phyloP scores from a whole-genome alignment of 2,113 vertebrate genomes.

The Entomyzon cyanotis region DNA sequence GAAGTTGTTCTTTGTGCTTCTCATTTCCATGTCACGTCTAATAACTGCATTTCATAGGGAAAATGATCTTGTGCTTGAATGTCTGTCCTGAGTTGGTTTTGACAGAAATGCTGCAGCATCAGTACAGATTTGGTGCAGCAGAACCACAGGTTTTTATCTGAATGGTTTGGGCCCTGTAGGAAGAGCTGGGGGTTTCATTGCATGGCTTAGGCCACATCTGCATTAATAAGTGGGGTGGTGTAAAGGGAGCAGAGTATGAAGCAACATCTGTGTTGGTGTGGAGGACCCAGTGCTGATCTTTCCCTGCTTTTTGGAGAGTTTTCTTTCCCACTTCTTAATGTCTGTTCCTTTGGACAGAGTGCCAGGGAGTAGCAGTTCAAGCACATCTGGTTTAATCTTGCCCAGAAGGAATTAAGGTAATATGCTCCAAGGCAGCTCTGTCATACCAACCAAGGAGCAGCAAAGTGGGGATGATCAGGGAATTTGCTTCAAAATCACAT shows the following conservation, averaged over 20 bases:
- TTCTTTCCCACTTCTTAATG: background rate
- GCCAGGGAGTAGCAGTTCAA: background rate
- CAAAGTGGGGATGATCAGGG: background rate
- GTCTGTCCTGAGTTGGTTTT: background rate
- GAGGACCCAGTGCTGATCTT: background rate
- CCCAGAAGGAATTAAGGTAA: background rate
- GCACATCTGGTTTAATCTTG: background rate
- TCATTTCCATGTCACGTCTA: background rate
- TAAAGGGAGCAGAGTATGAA: background rate
- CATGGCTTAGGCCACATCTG: rapidly evolving
- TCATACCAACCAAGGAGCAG: background rate
- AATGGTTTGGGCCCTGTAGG: background rate
- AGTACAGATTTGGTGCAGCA: background rate
- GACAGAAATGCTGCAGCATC: background rate
- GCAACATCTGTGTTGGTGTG: rapidly evolving
- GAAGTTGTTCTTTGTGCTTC: background rate
- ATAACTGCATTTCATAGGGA: background rate
- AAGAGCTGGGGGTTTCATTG: background rate
- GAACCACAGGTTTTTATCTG: background rate
- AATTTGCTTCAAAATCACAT: slow-evolving; percentile 25
- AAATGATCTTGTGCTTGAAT: background rate
- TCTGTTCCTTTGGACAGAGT: background rate
- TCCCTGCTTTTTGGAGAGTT: background rate
- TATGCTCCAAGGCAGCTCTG: background rate
- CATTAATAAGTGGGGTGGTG: background rate